phyloP scores from a whole-genome alignment of 2,113 vertebrate genomes.

The Aleadryas rufinucha region DNA sequence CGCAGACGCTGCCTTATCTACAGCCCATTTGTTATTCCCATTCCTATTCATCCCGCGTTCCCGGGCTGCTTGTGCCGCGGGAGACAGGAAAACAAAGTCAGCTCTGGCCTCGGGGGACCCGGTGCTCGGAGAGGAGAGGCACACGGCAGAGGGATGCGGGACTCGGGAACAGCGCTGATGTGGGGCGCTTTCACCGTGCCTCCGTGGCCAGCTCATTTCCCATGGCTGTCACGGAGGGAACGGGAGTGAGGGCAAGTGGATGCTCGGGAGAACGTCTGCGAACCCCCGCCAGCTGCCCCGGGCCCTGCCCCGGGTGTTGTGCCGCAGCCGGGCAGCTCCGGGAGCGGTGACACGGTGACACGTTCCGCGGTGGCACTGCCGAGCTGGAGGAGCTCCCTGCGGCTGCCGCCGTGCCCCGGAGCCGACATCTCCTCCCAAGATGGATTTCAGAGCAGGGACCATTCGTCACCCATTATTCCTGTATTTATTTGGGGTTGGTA shows the following conservation, averaged over 20 bases:
- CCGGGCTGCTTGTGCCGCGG: not conserved
- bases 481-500: not conserved
- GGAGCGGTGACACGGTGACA: not conserved
- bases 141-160: not conserved
- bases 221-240: not conserved
- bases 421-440: not conserved
- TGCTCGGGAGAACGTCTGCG: not conserved
- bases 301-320: not conserved
- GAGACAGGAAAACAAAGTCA: conserved; percentile 19
- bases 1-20: not conserved
- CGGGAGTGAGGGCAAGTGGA: not conserved
- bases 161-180: accelerated
- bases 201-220: not conserved
- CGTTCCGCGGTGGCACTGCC: not conserved
- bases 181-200: not conserved
- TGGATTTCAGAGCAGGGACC: not conserved
- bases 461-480: not conserved
- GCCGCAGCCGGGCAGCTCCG: not conserved
- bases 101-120: not conserved
- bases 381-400: not conserved
- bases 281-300: accelerated
- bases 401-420: not conserved
- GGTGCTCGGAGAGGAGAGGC: not conserved
- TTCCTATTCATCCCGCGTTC: not conserved
- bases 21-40: not conserved